Evolutionary conservation across 2,113 vertebrate genomes (phyloP), one percentile per base, ranked within the genome.

Genomic region (Probosciger aterrimus): DNA sequence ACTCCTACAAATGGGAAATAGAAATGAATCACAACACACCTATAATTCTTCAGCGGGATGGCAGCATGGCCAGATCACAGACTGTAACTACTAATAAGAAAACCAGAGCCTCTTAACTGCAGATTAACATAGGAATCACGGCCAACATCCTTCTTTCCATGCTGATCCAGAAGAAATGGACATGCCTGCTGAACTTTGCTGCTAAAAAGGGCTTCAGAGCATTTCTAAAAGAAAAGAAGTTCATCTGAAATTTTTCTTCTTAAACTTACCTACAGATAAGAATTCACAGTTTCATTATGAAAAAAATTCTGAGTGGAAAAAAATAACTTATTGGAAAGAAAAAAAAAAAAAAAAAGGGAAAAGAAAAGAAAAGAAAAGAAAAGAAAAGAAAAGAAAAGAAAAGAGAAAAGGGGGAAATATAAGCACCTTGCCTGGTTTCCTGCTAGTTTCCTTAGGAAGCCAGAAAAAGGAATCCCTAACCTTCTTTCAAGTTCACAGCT

Each of bases 1-100:
- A 82, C 9, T 35, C 37, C 55, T 64, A 14, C 4, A 0, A 73
- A 64, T 18, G 50, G 31, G 75, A 96, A 95, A 53, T 43, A 19
- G 41, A 55, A 57, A 82, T 41, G 28, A 90, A 77, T 82, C 63
- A 63, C 27, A 88, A 70, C 31, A 85, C 73, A 95, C 89, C 87
- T 95, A 83, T 82, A 73, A 73, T 85, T 92, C 52, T 70, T 89
- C 50, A 71, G 0, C 6, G 1, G 52, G 33, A 92, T 23, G 25
- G 27, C 91, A 19, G 30, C n/a, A 68, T 7, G 43, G 68, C 7
- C 62, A 82, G 39, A 87, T 82, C 76, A 70, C 69, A 69, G 33
- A 47, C 57, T 68, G 22, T 20, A 76, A 52, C 39, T 62, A 25
- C 33, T 89, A 95, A 73, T 76, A 92, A 60, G 77, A 86, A 95